phyloP scores from a whole-genome alignment of 1,140 invertebrate species.

The Hyles euphorbiae region DNA sequence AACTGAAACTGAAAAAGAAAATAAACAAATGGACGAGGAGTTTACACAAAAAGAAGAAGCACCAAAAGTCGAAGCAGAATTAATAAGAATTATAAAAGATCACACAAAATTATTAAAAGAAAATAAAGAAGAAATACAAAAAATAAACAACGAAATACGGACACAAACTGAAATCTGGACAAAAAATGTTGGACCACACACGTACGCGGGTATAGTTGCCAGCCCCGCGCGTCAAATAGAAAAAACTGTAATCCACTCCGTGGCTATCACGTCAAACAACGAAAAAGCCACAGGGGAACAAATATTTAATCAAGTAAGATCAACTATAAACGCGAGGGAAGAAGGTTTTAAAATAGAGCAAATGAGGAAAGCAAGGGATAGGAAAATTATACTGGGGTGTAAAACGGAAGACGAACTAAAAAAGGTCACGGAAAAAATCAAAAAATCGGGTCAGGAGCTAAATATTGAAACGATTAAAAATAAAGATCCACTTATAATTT shows the following conservation, averaged over 20 bases:
- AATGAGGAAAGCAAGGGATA: slow-evolving; percentile 18
- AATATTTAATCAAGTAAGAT: slow-evolving; percentile 11
- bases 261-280: slow-evolving; percentile 5
- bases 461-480: slow-evolving; percentile 14
- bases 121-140: slow-evolving; percentile 7
- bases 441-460: not conserved
- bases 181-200: not conserved
- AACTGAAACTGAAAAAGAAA: not conserved
- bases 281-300: slow-evolving; percentile 10
- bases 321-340: slow-evolving; percentile 12
- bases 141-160: not conserved
- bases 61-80: not conserved
- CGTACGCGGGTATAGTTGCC: slow-evolving; percentile 8
- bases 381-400: slow-evolving; percentile 21
- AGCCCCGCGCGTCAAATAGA: not conserved
- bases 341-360: slow-evolving; percentile 8
- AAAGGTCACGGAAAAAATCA: slow-evolving; percentile 3
- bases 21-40: not conserved
- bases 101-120: slow-evolving; percentile 6
- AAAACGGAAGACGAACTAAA: slow-evolving; percentile 8
- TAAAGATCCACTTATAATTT: slow-evolving; percentile 17
- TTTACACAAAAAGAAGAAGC: not conserved
- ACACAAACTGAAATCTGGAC: not conserved
- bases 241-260: slow-evolving; percentile 5
- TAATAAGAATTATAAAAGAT: not conserved